These are phyloP conservation scores for Illadopsis cleaveri DNA, from an alignment of 2,113 vertebrate genomes.

Conservation along the genomic window DNA sequence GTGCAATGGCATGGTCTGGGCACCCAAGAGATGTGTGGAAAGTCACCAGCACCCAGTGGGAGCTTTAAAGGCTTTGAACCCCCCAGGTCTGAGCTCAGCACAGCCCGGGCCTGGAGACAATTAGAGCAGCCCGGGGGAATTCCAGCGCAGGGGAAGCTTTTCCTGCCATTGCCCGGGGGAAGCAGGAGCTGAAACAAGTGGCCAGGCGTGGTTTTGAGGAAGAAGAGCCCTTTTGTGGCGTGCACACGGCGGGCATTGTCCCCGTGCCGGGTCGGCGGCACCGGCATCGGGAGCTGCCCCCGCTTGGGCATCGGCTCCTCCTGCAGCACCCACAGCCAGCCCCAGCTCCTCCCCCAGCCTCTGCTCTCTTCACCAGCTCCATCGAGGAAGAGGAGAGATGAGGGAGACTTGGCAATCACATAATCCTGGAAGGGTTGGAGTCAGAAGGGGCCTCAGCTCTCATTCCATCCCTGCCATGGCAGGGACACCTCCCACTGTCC, in stretches of 20 bases:
- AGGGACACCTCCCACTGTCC: background rate
- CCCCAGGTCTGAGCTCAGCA: background rate
- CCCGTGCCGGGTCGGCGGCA: no score
- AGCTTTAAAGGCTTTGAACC: background rate
- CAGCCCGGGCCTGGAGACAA: background rate
- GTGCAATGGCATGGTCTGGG: accelerated
- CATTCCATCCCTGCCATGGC: background rate
- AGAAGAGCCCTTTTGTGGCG: constrained; percentile 36
- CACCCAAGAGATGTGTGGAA: background rate
- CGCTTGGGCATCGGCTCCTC: background rate
- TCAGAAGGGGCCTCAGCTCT: background rate
- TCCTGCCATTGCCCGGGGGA: background rate
- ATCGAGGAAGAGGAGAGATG: accelerated
- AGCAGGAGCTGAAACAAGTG: background rate
- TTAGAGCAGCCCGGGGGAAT: background rate
- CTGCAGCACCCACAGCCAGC: accelerated
- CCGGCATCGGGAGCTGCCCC: background rate
- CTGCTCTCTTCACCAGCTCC: background rate
- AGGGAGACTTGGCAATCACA: background rate
- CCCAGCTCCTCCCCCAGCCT: background rate
- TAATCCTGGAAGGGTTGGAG: background rate
- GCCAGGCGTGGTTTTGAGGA: background rate
- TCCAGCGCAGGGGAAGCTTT: background rate
- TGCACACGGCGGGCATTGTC: background rate
- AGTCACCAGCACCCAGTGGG: background rate